These are phyloP conservation scores for Rhagophthalmus giganteus DNA, from an alignment of 2,888 invertebrate species.

Conservation along the genomic window DNA sequence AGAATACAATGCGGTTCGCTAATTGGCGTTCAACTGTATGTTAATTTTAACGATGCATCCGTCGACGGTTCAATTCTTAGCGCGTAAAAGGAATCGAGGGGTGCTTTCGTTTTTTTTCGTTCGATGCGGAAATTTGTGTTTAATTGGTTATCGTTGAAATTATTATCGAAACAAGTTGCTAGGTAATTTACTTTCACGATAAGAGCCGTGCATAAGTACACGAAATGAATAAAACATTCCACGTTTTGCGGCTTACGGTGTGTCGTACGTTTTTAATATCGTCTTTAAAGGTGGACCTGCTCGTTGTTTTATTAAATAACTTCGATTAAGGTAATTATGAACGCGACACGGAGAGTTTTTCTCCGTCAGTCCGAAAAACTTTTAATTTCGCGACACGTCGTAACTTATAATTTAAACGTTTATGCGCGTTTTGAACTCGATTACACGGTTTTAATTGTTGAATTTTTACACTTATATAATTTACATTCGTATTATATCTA, in stretches of 20 bases:
- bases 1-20: no score
- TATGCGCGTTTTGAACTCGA: conserved; percentile 6
- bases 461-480: no score
- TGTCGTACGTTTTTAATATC: conserved; percentile 2
- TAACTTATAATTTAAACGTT: no score
- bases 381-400: no score
- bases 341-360: not conserved
- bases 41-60: no score
- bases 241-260: conserved; percentile 6
- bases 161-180: conserved; percentile 17
- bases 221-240: conserved; percentile 12
- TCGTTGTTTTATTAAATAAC: not conserved
- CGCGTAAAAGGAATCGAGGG: no score
- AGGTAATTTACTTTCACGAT: conserved; percentile 14
- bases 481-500: not conserved
- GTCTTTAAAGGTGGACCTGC: conserved; percentile 1
- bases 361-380: no score
- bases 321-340: not conserved
- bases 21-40: no score
- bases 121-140: no score
- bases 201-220: conserved; percentile 7
- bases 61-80: no score
- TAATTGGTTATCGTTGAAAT: not conserved
- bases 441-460: conserved; percentile 3
- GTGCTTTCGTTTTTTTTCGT: no score